Conservation (phyloP, 2,797 vertebrate species). For the Danio tinwini region DNA sequence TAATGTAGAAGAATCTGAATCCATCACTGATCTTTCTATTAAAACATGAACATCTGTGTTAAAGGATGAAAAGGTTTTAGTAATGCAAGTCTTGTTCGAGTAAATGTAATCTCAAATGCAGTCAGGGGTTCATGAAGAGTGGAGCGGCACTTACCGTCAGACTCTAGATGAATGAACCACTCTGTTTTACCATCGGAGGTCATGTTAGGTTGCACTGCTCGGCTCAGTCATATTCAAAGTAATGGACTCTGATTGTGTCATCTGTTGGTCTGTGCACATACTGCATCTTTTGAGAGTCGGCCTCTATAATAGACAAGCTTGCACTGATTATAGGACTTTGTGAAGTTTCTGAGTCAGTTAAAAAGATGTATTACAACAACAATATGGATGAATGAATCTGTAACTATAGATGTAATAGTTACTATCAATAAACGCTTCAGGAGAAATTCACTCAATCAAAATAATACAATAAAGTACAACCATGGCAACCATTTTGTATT, state of each 20-base stretch:
- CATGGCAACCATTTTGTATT: background rate
- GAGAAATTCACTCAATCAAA: background rate
- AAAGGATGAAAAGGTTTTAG: background rate
- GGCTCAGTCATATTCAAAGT: slow-evolving; percentile 9
- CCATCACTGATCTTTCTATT: background rate
- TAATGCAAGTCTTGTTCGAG: background rate
- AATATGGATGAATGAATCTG: background rate
- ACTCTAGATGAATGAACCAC: slow-evolving; percentile 23
- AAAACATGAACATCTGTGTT: background rate
- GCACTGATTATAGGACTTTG: background rate
- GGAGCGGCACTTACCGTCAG: slow-evolving; percentile 29
- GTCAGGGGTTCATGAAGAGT: slow-evolving; percentile 27
- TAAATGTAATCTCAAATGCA: slow-evolving; percentile 30
- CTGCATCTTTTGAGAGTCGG: background rate
- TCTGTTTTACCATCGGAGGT: slow-evolving; percentile 12
- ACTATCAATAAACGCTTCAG: background rate
- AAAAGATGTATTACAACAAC: background rate
- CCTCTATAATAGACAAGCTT: background rate
- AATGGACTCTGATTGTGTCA: slow-evolving; percentile 8
- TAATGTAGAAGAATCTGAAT: background rate
- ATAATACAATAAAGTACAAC: background rate
- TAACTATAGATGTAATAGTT: background rate
- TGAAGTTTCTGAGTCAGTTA: background rate
- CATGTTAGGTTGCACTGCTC: slow-evolving; percentile 14
- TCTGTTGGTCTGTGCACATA: background rate